These are phyloP conservation scores for Macropis europaea DNA, from an alignment of 2,888 invertebrate genomes.

Conservation along the genomic window DNA sequence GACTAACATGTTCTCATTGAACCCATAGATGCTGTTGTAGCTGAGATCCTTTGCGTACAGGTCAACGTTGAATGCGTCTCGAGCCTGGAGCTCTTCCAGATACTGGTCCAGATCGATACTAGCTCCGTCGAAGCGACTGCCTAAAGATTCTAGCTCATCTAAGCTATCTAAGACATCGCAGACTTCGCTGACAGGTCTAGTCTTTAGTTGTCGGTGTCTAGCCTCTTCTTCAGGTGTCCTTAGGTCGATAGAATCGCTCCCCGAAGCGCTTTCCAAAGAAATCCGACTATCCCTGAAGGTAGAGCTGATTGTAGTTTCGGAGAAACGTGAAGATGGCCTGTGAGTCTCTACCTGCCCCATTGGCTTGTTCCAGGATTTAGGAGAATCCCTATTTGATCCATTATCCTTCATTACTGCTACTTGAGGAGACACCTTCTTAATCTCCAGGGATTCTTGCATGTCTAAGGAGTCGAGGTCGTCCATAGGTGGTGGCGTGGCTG, in stretches of 20 bases:
- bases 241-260: constrained; percentile 82
- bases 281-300: constrained; percentile 71
- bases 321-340: constrained; percentile 69
- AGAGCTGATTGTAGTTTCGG: constrained; percentile 69
- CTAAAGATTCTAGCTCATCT: constrained; percentile 85
- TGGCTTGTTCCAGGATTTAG: constrained; percentile 71
- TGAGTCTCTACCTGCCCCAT: constrained; percentile 66
- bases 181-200: constrained; percentile 87
- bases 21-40: constrained; percentile 75
- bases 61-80: constrained; percentile 79
- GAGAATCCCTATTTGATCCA: constrained; percentile 58
- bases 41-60: constrained; percentile 76
- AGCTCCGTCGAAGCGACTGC: constrained; percentile 82
- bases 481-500: constrained; percentile 87
- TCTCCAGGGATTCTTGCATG: constrained; percentile 71
- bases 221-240: constrained; percentile 81
- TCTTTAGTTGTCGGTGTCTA: constrained; percentile 84
- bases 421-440: constrained; percentile 75
- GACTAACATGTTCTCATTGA: constrained; percentile 72
- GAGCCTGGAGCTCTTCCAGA: constrained; percentile 84
- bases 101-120: constrained; percentile 86
- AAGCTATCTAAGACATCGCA: constrained; percentile 81
- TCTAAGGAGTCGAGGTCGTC: constrained; percentile 86
- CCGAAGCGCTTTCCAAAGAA: constrained; percentile 73
- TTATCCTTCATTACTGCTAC: constrained; percentile 76